These are phyloP conservation scores for Nothobranchius furzeri DNA, from an alignment of 2,113 vertebrate genomes.

Conservation along the genomic window DNA sequence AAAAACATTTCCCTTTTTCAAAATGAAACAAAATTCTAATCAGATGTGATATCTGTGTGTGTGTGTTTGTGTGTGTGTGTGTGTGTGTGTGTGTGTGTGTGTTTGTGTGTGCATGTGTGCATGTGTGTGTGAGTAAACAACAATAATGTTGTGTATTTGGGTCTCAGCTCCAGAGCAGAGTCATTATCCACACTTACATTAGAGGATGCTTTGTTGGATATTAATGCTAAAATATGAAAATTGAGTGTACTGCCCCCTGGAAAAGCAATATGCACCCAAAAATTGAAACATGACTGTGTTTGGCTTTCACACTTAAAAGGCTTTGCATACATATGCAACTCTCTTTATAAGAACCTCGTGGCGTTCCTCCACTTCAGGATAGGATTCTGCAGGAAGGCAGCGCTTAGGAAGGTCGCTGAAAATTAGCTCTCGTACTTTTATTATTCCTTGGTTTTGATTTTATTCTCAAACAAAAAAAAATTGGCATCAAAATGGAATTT, in stretches of 20 bases:
- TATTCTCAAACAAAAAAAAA: neutral
- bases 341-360: slow-evolving; percentile 47
- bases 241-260: slow-evolving; percentile 55
- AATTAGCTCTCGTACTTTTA: slow-evolving; percentile 34
- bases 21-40: no score
- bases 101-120: neutral
- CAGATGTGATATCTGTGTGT: no score
- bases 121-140: slow-evolving; percentile 1
- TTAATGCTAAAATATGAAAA: slow-evolving; percentile 71
- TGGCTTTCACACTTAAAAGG: slow-evolving; percentile 75
- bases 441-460: slow-evolving; percentile 6
- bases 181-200: slow-evolving; percentile 46
- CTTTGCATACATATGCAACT: slow-evolving; percentile 69
- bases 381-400: slow-evolving; percentile 43
- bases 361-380: slow-evolving; percentile 44
- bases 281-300: slow-evolving; percentile 63
- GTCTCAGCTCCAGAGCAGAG: neutral
- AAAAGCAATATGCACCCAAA: slow-evolving; percentile 53
- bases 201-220: slow-evolving; percentile 40
- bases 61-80: no score
- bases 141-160: slow-evolving; percentile 7
- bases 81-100: no score
- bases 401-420: slow-evolving; percentile 9
- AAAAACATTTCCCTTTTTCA: no score
- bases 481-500: no score